phyloP scores from a whole-genome alignment of 2,797 vertebrate species.

The Schizopygopsis pylzovi region DNA sequence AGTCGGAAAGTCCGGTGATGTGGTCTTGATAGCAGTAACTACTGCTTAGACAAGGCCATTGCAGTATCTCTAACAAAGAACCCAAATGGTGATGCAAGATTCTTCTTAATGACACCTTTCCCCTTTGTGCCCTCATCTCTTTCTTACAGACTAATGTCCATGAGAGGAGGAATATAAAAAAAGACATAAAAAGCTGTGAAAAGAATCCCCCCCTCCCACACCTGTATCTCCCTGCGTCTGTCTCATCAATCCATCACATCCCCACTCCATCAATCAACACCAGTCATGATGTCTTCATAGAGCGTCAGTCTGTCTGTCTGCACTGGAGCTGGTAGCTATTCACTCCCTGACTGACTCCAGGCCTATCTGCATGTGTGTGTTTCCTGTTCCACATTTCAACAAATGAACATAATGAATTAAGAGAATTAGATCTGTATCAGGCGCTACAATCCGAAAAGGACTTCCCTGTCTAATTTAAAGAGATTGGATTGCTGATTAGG shows the following conservation, averaged over 20 bases:
- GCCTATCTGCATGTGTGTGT: conserved; percentile 51
- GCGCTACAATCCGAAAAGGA: not conserved
- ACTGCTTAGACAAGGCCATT: conserved; percentile 16
- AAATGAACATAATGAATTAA: conserved; percentile 28
- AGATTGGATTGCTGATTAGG: conserved; percentile 10
- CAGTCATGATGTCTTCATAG: conserved; percentile 67
- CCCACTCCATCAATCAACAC: conserved; percentile 72
- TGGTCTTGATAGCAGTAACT: not conserved
- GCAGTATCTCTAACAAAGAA: conserved; percentile 10
- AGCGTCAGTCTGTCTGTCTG: conserved; percentile 76
- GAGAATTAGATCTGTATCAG: conserved; percentile 31
- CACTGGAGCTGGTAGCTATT: conserved; percentile 73
- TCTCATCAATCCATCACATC: conserved; percentile 76
- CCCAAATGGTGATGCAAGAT: conserved; percentile 43
- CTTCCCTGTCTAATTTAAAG: conserved; percentile 9
- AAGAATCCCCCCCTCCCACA: conserved; percentile 65
- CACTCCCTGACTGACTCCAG: conserved; percentile 58
- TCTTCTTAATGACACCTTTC: conserved; percentile 53
- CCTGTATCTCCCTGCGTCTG: conserved; percentile 70
- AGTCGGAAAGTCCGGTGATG: conserved; percentile 1
- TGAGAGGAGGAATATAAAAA: conserved; percentile 46
- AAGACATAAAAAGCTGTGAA: conserved; percentile 60
- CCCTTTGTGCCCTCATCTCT: conserved; percentile 56
- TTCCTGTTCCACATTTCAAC: conserved; percentile 26
- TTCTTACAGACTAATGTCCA: conserved; percentile 71